Evolutionary conservation across 2,113 vertebrate genomes (phyloP), one percentile per base, ranked within the genome.

Genomic region (Neodontobutis hainanensis): DNA sequence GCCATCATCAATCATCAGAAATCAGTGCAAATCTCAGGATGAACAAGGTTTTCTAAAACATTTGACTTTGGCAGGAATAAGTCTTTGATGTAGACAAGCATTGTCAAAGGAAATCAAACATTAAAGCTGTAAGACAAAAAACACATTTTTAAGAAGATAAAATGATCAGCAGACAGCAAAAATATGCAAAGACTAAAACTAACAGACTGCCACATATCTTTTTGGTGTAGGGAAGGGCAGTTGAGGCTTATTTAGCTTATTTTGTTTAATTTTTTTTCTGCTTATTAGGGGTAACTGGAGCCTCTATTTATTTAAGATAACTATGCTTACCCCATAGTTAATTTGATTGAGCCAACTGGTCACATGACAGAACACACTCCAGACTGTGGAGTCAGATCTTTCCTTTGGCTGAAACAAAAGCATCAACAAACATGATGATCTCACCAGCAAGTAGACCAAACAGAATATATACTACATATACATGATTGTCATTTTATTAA

Each of bases 311-410:
- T 9, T 6, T 8, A 19, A 51, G 3, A 16, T 19, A 4, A 11
- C 8, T 5, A 14, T 6, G 3, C 53, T 65, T 55, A 85, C 80
- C 77, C 82, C 35, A 11, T 40, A 34, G 15, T 60, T 34, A 64
- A 52, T 47, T 38, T 53, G 3, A 5, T 44, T 10, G 10, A 3
- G 8, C 35, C 58, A 52, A 38, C 6, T 40, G 69, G 76, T 98
- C 93, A 97, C 96, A 98, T 97, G 48, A 97, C 42, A 72, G 94
- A 92, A 81, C 96, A 98, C 19, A 97, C 95, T 57, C 95, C 94
- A 5, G 95, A 95, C 83, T 95, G 95, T 38, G 94, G 85, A 0
- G 84, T 48, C 73, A 91, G 90, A 49, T 92, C 90, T 71, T 92
- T 94, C 3, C 86, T 65, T 7, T 89, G 88, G 19, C 3, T 6